Base-by-base conservation (phyloP, 1,140 invertebrate genomes). In the Daktulosphaira vitifoliae region DNA sequence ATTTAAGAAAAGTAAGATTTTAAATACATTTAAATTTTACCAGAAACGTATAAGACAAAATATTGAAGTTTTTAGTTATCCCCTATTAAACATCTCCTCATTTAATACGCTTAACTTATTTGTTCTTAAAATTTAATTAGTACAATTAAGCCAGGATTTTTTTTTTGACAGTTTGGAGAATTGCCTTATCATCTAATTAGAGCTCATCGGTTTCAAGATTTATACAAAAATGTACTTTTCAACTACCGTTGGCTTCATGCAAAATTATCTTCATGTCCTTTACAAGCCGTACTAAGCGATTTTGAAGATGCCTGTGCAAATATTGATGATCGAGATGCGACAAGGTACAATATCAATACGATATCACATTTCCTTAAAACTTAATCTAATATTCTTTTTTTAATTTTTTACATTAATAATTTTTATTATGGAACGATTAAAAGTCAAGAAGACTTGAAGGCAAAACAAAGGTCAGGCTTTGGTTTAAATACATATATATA, bases 171-270 rank as follows among this genome's bases (percentile, higher is more conserved):
- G 87, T 94, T 91, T 77, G 92, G 95, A 6, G 96, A 99, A 74
- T 76, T 98, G 48, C 95, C 96, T 0, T 98, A 87, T 75, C 96
- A 98, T 73, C 77, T 98, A 70, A 84, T 98, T 0, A 80, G 94
- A 15, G 88, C 94, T 0, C 83, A 88, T 59, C 82, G 95, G 23
- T 95, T 93, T 72, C 88, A 90, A 66, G 94, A 98, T 76, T 78
- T 98, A 0, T 96, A 95, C 74, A 84, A 89, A 53, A 84, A 95
- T 71, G 93, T 97, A 9, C 79, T 98, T 0, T 99, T 98, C 76
- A 97, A 97, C 76, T 99, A 98, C 73, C 86, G 94, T 68, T 99
- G 95, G 92, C 78, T 99, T 0, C 92, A 97, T 73, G 93, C 94
- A 0, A 98, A 98, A 75, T 77, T 98, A 1, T 89, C 87, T 67